A percentile compares a stretch with the other conserved stretches of the same genome.
Evolutionary conservation across 2,888 invertebrate species (phyloP).

Genomic region (Epinotia ramella): DNA sequence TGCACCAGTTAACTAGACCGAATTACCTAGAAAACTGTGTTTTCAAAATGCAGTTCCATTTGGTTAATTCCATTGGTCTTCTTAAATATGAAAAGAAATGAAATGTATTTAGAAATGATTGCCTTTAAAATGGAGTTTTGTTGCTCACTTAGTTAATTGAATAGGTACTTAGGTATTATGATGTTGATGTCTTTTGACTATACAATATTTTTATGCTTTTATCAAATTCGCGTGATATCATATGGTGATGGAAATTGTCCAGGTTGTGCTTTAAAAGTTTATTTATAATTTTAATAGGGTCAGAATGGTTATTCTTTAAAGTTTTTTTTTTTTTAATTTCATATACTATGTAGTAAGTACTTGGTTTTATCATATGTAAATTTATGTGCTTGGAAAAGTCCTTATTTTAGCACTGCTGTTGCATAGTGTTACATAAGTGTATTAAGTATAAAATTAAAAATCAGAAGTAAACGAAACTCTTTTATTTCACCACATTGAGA

Average conservation of each 20-base stretch:
- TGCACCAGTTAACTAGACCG: too few relatives aligned
- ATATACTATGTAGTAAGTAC: background rate
- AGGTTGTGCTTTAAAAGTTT: background rate
- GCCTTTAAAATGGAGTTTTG: too few relatives aligned
- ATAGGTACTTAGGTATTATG: too few relatives aligned
- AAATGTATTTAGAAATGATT: too few relatives aligned
- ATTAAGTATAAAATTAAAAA: conserved; percentile 7
- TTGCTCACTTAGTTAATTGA: too few relatives aligned
- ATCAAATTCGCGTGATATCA: background rate
- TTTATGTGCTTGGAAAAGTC: too few relatives aligned
- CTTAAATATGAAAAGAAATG: too few relatives aligned
- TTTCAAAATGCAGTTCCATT: too few relatives aligned
- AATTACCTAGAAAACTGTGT: too few relatives aligned
- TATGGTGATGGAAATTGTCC: conserved; percentile 16
- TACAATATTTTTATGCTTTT: background rate
- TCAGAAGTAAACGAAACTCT: conserved; percentile 38
- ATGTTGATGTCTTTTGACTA: background rate
- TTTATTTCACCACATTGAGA: conserved; percentile 43
- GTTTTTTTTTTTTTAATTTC: background rate
- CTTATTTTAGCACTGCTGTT: background rate
- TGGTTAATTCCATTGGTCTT: too few relatives aligned
- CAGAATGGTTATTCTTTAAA: background rate
- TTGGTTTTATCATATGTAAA: background rate
- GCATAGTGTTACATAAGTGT: background rate
- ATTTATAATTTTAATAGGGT: background rate